Conservation (phyloP, 2,888 invertebrate species). For the Achlya flavicornis region DNA sequence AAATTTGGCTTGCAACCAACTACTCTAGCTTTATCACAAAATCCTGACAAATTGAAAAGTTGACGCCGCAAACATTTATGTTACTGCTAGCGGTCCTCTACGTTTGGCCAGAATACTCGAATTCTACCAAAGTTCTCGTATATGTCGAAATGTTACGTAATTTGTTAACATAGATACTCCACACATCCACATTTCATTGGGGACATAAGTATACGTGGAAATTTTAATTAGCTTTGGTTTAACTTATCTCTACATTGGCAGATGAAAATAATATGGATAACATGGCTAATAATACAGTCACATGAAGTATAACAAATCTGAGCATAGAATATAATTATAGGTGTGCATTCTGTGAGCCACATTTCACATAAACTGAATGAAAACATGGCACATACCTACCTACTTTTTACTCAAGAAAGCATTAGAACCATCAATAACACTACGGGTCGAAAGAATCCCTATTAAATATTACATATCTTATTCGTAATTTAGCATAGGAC, state of each 20-base stretch:
- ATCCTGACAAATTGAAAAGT: constrained; percentile 5
- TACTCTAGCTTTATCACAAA: neutral
- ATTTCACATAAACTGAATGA: too few species aligned
- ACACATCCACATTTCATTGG: neutral
- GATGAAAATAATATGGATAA: neutral
- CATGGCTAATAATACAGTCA: too few species aligned
- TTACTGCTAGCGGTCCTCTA: constrained; percentile 3
- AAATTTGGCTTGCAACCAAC: neutral
- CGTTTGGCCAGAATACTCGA: neutral
- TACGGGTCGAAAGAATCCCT: too few species aligned
- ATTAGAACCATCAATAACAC: too few species aligned
- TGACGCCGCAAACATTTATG: constrained; percentile 4
- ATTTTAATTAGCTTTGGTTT: neutral
- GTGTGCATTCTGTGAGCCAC: too few species aligned
- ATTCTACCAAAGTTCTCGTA: neutral
- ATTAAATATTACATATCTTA: too few species aligned
- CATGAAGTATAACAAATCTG: too few species aligned
- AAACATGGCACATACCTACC: too few species aligned
- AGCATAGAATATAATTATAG: too few species aligned
- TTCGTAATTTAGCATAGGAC: too few species aligned
- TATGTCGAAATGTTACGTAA: constrained; percentile 2
- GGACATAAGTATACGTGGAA: neutral
- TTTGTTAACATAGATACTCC: neutral
- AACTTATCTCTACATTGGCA: neutral
- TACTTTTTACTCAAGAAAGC: too few species aligned